A percentile compares a stretch with the other conserved stretches of the same genome.
Conservation (phyloP, 1,140 invertebrate species). For the Aphis craccivora region DNA sequence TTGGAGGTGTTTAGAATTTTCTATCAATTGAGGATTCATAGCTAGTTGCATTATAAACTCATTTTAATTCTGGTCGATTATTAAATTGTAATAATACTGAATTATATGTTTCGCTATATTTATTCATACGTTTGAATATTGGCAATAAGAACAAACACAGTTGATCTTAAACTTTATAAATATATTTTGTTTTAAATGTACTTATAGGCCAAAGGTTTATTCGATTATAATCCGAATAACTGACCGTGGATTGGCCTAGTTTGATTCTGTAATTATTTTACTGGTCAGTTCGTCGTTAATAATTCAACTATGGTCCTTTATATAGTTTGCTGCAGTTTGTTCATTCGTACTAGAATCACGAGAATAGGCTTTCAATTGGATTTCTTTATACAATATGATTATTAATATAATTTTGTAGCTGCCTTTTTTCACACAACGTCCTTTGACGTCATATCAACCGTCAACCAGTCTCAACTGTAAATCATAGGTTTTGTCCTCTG, state of each 20-base stretch:
- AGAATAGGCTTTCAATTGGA: not conserved
- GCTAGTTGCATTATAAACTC: not conserved
- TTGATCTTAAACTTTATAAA: not conserved
- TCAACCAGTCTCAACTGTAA: not conserved
- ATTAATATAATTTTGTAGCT: not conserved
- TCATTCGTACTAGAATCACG: not conserved
- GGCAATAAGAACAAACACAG: not conserved
- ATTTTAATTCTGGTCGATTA: not conserved
- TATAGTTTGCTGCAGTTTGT: not conserved
- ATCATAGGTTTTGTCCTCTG: not conserved
- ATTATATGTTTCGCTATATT: not conserved
- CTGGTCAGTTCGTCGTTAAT: not conserved
- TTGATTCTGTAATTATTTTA: not conserved
- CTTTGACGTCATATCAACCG: not conserved
- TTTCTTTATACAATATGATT: not conserved
- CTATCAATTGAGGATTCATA: not conserved
- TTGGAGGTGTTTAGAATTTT: not conserved
- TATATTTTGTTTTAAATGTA: not conserved
- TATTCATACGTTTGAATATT: not conserved
- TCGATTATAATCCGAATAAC: not conserved
- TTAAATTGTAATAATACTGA: not conserved
- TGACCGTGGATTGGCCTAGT: not conserved
- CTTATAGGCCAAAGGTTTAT: not conserved
- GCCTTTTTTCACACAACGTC: not conserved
- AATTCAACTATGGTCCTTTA: not conserved